phyloP scores from a whole-genome alignment of 2,888 invertebrate species.

The Resseliella maxima region DNA sequence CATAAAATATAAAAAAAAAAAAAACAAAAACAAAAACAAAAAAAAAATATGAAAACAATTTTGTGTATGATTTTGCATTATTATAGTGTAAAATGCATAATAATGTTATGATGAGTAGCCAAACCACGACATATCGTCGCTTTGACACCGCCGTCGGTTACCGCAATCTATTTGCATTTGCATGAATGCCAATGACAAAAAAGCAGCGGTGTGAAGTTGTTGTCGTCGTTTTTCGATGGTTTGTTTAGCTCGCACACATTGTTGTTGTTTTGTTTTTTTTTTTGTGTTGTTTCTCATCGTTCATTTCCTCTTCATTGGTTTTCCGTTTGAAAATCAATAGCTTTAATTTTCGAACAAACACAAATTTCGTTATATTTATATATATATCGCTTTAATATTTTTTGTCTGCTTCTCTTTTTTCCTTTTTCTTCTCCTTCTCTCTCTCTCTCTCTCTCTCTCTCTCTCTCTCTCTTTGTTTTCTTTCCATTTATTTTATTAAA shows the following conservation, averaged over 20 bases:
- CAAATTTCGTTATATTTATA: neutral
- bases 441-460: too few relatives aligned
- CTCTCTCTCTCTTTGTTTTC: too few relatives aligned
- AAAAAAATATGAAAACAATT: too few relatives aligned
- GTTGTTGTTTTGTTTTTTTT: too few relatives aligned
- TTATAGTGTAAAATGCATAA: neutral
- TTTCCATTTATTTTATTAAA: too few relatives aligned
- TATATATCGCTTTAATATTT: neutral
- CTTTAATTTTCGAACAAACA: neutral
- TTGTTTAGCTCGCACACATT: too few relatives aligned
- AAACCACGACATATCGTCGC: neutral
- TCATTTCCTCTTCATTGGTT: neutral
- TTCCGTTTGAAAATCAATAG: neutral
- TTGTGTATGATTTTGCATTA: neutral
- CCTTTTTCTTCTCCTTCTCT: neutral
- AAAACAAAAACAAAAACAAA: too few relatives aligned
- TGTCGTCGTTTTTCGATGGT: neutral
- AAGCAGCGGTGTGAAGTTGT: too few relatives aligned
- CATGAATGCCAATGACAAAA: too few relatives aligned
- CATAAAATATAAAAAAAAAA: too few relatives aligned
- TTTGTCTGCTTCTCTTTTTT: neutral
- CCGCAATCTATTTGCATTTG: neutral
- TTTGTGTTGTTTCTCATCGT: too few relatives aligned
- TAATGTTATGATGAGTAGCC: constrained; percentile 1
- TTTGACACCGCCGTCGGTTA: neutral